A percentile compares a stretch with the other conserved stretches of the same genome.
phyloP scores from a whole-genome alignment of 2,888 invertebrate genomes.

The Slavum lentiscoides region DNA sequence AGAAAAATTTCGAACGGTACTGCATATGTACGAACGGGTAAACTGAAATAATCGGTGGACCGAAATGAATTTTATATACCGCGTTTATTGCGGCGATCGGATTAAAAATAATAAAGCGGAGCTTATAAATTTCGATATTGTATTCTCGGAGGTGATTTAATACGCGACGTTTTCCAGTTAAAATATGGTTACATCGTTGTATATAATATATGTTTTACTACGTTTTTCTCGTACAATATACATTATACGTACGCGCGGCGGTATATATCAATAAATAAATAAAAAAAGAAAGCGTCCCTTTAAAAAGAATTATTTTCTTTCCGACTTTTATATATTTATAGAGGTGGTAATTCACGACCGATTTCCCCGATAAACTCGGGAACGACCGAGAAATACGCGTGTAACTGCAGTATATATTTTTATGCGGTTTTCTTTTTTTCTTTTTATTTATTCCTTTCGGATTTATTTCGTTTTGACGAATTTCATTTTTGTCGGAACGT shows the following conservation, averaged over 20 bases:
- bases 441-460: constrained; percentile 1
- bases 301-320: neutral
- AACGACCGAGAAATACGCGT: neutral
- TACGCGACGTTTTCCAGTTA: neutral
- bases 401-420: neutral
- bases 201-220: too few species aligned
- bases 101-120: neutral
- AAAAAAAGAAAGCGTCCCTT: neutral
- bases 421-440: neutral
- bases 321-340: constrained; percentile 1
- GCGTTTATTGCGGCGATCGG: too few species aligned
- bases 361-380: constrained; percentile 9
- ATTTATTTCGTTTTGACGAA: constrained; percentile 8
- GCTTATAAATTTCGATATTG: constrained; percentile 5
- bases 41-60: too few species aligned
- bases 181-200: too few species aligned
- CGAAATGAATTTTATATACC: too few species aligned
- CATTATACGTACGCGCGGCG: too few species aligned
- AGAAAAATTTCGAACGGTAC: too few species aligned
- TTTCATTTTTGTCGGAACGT: neutral
- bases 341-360: neutral
- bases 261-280: neutral
- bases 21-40: too few species aligned
- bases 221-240: too few species aligned
- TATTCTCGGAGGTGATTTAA: neutral